phyloP scores from a whole-genome alignment of 2,797 vertebrate species.

The Rallus crepitans region DNA sequence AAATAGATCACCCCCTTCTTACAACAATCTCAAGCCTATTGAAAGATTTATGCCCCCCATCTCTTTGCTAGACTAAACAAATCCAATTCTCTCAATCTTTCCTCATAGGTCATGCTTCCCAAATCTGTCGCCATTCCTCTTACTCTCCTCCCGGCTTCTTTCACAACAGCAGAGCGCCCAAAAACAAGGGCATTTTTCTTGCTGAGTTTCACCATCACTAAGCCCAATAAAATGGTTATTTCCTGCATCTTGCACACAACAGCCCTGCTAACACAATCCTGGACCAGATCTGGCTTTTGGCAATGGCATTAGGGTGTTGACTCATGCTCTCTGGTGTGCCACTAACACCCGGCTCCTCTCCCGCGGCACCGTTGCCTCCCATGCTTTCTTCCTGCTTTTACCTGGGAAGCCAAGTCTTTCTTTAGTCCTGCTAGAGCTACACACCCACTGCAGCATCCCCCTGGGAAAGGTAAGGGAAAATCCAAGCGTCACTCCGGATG shows the following conservation, averaged over 20 bases:
- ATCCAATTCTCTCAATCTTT: not conserved
- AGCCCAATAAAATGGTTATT: conserved; percentile 26
- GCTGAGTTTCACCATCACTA: not conserved
- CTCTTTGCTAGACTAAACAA: conserved; percentile 32
- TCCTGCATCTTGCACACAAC: conserved; percentile 24
- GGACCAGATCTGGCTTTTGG: conserved; percentile 2
- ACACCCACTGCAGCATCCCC: not conserved
- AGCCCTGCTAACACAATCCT: conserved; percentile 26
- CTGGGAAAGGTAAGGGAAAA: not conserved
- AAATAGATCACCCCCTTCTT: not conserved
- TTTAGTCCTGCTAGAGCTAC: not conserved
- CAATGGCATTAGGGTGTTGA: conserved; percentile 28
- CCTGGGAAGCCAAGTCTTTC: not conserved
- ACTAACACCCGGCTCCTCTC: not conserved
- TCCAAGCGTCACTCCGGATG: rapidly evolving
- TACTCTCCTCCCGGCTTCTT: not conserved
- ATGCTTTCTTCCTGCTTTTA: not conserved
- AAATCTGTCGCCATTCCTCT: not conserved
- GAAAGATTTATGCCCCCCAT: not conserved
- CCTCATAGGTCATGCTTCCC: not conserved
- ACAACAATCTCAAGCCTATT: not conserved
- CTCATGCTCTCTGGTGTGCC: not conserved
- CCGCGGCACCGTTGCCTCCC: not conserved
- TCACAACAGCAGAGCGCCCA: not conserved
- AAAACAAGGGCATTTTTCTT: not conserved